phyloP scores from a whole-genome alignment of 2,888 invertebrate species.

The Rhagium mordax region DNA sequence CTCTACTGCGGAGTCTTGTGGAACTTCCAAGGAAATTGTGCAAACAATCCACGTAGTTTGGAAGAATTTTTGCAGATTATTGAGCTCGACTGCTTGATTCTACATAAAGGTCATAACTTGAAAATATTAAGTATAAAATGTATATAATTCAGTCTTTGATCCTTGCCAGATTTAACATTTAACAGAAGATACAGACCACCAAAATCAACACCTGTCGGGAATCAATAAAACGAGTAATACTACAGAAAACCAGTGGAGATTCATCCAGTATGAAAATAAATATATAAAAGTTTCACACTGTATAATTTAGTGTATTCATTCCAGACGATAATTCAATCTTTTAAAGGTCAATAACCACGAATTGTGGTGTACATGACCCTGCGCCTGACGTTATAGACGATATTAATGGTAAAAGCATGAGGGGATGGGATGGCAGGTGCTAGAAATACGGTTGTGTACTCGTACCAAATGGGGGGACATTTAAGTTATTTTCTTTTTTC shows the following conservation, averaged over 20 bases:
- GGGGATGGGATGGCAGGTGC: not conserved
- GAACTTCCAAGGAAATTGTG: no score
- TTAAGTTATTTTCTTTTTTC: not conserved
- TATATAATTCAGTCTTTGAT: no score
- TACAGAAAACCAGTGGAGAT: not conserved
- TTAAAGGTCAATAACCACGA: conserved; percentile 11
- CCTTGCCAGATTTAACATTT: no score
- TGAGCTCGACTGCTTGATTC: no score
- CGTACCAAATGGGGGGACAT: not conserved
- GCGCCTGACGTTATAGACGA: not conserved
- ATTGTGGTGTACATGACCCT: not conserved
- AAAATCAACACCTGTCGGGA: no score
- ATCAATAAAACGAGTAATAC: not conserved
- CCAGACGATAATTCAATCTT: not conserved
- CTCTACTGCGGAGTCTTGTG: no score
- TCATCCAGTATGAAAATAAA: not conserved
- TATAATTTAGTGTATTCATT: conserved; percentile 4
- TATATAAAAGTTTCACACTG: not conserved
- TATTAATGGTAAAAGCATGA: not conserved
- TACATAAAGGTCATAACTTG: no score
- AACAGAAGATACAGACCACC: not conserved
- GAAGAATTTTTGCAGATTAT: no score
- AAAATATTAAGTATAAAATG: no score
- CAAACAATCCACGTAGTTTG: no score
- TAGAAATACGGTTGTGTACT: not conserved